Base-by-base conservation (phyloP, 2,797 vertebrate species). In the Pseudocheirus occidentalis region DNA sequence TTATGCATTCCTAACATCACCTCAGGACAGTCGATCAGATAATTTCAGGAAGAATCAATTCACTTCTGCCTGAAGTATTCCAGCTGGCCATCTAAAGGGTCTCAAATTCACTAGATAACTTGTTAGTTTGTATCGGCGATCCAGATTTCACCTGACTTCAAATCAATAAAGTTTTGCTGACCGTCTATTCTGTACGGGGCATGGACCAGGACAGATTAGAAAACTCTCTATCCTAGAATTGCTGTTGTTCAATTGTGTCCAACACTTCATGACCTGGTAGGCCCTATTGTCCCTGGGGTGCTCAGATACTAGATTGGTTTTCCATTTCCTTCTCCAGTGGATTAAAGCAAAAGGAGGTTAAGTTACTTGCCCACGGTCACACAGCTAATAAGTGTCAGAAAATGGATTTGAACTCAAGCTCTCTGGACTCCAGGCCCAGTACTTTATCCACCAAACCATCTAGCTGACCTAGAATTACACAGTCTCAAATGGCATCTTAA, bases 201-300 rank as follows among this genome's bases (percentile, higher is more conserved):
- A 54, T 40, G 87, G 10, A 27, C 89, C 59, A 58, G 89, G 95
- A 92, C 62, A 81, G 57, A 55, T 87, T 54, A 91, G 54, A 91
- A 96, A 91, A 94, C n/a, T 14, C 56, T n/a, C 62, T 94, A 92
- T 57, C 21, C 54, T 55, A 91, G 34, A 94, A 92, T 50, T 89
- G 27, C 54, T 40, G 4, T 5, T 40, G 18, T 40, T 73, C n/a
- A 40, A n/a, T 40, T 2, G 0, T 24, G n/a, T 73, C n/a, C 66
- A 40, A 21, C n/a, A 21, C n/a, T 21, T 73, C n/a, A 73, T 40
- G 66, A 73, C n/a, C n/a, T 40, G 7, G 18, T 40, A 16, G n/a
- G 18, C n/a, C 18, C n/a, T 73, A 73, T n/a, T 73, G n/a, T 73
- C n/a, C 18, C 21, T 73, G n/a, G 66, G 4, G 34, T 40, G 24